These are phyloP conservation scores for Noctilio leporinus DNA, from an alignment of 2,113 vertebrate genomes.

Conservation along the genomic window DNA sequence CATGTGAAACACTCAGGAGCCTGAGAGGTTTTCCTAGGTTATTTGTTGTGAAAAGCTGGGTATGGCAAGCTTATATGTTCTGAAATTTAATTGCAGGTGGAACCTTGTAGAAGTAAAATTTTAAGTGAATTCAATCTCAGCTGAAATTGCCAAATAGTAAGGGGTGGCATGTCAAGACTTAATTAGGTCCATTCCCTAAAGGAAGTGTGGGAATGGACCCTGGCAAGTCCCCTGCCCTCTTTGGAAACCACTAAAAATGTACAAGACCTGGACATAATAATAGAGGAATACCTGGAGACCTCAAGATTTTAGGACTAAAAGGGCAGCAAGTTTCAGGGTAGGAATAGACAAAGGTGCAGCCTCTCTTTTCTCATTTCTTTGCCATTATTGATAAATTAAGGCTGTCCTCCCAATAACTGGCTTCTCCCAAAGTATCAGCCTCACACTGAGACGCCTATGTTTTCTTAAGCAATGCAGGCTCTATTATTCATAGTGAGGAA, in stretches of 20 bases:
- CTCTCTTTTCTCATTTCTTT: background rate
- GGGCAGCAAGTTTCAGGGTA: background rate
- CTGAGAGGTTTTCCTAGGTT: background rate
- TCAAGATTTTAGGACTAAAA: background rate
- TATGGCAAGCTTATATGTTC: too few relatives aligned
- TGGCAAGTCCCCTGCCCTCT: background rate
- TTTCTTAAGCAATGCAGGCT: background rate
- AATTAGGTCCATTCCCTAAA: background rate
- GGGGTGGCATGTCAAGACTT: background rate
- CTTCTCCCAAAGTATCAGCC: background rate
- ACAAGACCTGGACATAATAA: background rate
- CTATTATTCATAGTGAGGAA: background rate
- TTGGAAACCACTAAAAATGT: background rate
- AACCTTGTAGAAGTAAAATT: background rate
- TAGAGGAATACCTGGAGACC: background rate
- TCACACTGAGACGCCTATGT: background rate
- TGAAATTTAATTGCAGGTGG: background rate
- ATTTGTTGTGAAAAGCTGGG: background rate
- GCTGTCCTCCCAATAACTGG: background rate
- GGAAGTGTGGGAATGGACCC: background rate
- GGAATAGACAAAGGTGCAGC: accelerated
- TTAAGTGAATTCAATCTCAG: background rate
- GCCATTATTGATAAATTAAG: background rate
- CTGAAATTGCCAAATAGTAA: background rate
- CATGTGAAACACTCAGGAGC: background rate